Conservation (phyloP, 2,113 vertebrate species). For the Nothocercus julius region DNA sequence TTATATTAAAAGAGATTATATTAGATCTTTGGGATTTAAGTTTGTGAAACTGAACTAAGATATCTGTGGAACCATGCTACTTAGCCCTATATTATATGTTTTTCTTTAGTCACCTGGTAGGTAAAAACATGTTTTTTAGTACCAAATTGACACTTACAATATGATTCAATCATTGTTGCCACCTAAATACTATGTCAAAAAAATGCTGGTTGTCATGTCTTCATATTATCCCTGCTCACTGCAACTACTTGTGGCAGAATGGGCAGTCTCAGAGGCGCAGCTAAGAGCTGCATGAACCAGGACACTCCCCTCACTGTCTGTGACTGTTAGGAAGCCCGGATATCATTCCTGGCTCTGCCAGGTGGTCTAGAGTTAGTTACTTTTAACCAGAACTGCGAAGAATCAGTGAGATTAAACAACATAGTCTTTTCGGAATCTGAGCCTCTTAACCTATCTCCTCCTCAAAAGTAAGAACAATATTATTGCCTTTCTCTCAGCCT, state of each 20-base stretch:
- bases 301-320: background rate
- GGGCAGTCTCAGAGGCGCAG: background rate
- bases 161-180: background rate
- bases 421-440: background rate
- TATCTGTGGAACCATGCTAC: background rate
- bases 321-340: background rate
- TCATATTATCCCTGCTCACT: background rate
- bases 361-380: background rate
- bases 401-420: background rate
- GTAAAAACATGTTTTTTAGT: background rate
- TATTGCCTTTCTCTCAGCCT: background rate
- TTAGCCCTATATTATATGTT: background rate
- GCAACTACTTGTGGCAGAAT: background rate
- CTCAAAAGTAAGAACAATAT: background rate
- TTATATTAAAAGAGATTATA: background rate
- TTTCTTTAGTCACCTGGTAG: background rate
- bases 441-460: background rate
- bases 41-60: background rate
- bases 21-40: background rate
- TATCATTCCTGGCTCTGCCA: background rate
- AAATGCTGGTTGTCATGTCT: background rate
- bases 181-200: background rate
- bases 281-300: background rate
- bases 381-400: background rate
- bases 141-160: background rate